Base-by-base conservation (phyloP, 2,888 invertebrate genomes). In the Trissoscelio sp. region DNA sequence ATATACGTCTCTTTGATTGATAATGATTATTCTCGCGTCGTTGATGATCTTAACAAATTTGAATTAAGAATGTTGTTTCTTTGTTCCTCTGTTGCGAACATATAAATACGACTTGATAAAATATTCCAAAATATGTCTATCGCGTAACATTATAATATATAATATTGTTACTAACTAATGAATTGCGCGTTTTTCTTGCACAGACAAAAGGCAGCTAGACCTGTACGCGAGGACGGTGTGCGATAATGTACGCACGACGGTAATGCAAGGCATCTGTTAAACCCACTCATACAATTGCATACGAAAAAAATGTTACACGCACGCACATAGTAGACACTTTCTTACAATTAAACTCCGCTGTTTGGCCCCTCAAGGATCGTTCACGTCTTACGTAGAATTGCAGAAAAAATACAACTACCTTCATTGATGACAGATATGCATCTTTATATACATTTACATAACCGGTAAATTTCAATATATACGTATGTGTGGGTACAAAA, bases 141-240 rank as follows among this genome's bases (percentile, higher is more conserved):
- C 46, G 46, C 57, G 34, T 46, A 69, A 53, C 48, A 9, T 64
- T 75, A 57, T 72, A 66, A 79, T 79, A 79, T 81, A 80, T 77
- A 82, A 70, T 78, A 79, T 73, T 44, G 42, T 77, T 78, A 75
- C 73, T 79, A 83, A 80, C 79, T 79, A 84, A 83, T 83, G 67
- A 79, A 83, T 77, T 85, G 80, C 83, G 83, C 55, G 42, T 34
- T 67, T 14, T 64, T n/a, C n/a, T 77, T 53, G 31, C 62, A 42
- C 48, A 39, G 31, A 72, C 64, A n/a, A 64, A 70, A 70, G 53
- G 62, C 48, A 57, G 48, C 28, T 58, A 53, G 20, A 44, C 9
- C 20, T 18, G 44, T 44, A 20, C 78, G 70, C 70, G 64, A 69
- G 78, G 78, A 78, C 78, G 78, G 78, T 57, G 78, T 64, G 42